Evolutionary conservation across 2,888 invertebrate species (phyloP).

Genomic region (Crematogaster levior): DNA sequence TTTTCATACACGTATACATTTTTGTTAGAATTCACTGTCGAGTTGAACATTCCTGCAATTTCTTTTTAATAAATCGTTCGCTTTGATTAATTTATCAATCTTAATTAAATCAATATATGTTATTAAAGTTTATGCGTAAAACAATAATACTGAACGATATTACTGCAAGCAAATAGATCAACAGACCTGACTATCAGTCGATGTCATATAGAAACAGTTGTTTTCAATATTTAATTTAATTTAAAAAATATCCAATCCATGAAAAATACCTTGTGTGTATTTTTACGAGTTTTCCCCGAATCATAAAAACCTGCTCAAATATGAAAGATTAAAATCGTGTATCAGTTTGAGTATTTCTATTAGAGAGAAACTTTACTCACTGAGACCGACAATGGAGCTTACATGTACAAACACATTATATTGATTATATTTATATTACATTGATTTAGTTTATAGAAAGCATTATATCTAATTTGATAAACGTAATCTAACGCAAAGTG

Average conservation of each 20-base stretch:
- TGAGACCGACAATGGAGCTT: background rate
- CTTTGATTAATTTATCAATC: too few relatives aligned
- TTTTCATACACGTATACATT: background rate
- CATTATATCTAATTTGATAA: background rate
- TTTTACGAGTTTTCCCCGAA: background rate
- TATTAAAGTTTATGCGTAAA: background rate
- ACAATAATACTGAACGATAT: background rate
- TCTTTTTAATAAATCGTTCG: background rate
- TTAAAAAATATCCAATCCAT: background rate
- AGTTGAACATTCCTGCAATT: background rate
- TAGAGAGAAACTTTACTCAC: background rate
- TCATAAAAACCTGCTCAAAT: background rate
- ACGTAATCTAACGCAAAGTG: background rate
- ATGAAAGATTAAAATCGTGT: background rate
- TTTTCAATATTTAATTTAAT: conserved; percentile 37
- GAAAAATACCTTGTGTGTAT: background rate
- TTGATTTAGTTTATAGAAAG: background rate
- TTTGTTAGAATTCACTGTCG: background rate
- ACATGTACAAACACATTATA: background rate
- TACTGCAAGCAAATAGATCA: background rate
- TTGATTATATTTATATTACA: background rate
- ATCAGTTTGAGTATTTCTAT: conserved; percentile 3
- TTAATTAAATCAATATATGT: conserved; percentile 21
- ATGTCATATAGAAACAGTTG: background rate
- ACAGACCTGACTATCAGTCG: background rate